Conservation (phyloP, 2,797 vertebrate species). For the Hypotaenidia philippensis region DNA sequence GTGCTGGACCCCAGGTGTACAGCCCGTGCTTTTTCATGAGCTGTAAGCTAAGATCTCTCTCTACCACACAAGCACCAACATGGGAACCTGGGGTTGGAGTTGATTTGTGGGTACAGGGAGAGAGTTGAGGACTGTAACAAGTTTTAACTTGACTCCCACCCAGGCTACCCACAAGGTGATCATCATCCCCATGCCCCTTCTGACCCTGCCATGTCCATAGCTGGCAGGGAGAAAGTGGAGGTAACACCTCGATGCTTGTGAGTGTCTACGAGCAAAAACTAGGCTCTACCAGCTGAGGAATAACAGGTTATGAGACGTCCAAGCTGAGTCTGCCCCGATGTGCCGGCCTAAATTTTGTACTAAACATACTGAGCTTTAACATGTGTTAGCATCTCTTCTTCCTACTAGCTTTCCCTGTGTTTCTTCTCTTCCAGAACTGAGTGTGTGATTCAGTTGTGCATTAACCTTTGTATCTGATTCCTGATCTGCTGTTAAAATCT, state of each 20-base stretch:
- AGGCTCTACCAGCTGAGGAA: too few relatives aligned
- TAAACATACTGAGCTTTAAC: not conserved
- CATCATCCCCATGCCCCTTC: not conserved
- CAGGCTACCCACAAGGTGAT: not conserved
- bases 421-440: slow-evolving; percentile 10
- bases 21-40: not conserved
- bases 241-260: too few relatives aligned
- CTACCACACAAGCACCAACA: not conserved
- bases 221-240: not conserved
- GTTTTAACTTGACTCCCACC: not conserved
- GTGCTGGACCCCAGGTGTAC: not conserved
- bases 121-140: not conserved
- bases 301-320: not conserved
- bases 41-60: not conserved
- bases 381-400: not conserved
- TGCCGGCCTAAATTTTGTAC: not conserved
- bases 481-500: slow-evolving; percentile 50
- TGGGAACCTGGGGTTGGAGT: not conserved
- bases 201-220: not conserved
- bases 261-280: too few relatives aligned
- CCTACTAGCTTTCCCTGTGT: not conserved
- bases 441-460: not conserved
- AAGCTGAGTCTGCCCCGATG: not conserved
- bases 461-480: not conserved
- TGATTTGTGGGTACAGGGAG: not conserved